Percentiles rank a stretch among this genome's conserved stretches.
Conservation (phyloP, 2,113 vertebrate species). For the Galbula dea region DNA sequence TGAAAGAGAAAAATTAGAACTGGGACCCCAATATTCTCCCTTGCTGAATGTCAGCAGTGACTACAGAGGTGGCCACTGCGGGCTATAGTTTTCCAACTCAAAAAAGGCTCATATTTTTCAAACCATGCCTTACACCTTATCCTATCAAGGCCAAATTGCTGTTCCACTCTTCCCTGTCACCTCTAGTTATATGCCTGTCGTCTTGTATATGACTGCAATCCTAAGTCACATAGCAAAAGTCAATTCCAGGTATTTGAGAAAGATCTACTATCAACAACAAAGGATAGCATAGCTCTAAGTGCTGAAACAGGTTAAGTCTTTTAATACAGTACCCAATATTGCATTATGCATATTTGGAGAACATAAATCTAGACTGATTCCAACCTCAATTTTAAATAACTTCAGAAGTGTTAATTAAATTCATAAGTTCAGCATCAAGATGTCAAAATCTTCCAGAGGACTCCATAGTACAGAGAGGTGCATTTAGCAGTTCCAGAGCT, state of each 20-base stretch:
- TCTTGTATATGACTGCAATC: neutral
- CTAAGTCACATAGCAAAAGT: neutral
- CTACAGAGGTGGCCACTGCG: neutral
- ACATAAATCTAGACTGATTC: neutral
- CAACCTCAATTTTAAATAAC: neutral
- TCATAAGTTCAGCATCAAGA: neutral
- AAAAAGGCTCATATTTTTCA: neutral
- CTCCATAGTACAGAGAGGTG: neutral
- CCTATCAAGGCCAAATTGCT: neutral
- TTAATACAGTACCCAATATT: neutral
- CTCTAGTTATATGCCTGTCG: neutral
- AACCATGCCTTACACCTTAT: neutral
- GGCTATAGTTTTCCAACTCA: neutral
- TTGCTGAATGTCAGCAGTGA: neutral
- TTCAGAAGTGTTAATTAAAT: conserved; percentile 26
- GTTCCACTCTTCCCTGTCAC: neutral
- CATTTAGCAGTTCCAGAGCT: neutral
- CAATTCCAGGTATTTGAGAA: neutral
- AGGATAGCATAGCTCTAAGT: neutral
- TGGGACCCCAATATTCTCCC: neutral
- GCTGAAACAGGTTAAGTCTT: neutral
- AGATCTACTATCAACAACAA: neutral
- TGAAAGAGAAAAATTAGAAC: neutral
- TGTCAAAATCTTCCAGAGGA: neutral
- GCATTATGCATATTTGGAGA: neutral